A percentile compares a stretch with the other conserved stretches of the same genome.
phyloP scores from a whole-genome alignment of 2,113 vertebrate species.

The Reinhardtius hippoglossoides region DNA sequence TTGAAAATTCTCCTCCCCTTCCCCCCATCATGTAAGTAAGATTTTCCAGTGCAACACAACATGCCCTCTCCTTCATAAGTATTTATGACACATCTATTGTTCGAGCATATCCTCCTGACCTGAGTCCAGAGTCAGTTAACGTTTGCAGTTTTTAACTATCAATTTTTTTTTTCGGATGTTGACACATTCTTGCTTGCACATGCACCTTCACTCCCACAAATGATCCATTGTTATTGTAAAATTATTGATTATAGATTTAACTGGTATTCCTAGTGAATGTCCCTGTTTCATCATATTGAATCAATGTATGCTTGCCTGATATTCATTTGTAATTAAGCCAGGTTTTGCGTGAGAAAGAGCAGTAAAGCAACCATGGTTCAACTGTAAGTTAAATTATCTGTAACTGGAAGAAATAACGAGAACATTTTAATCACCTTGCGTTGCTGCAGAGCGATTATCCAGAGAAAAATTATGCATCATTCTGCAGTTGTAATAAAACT shows the following conservation, averaged over 20 bases:
- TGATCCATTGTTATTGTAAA: neutral
- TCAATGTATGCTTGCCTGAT: neutral
- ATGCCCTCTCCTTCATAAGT: no score
- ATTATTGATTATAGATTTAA: neutral
- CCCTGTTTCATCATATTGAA: neutral
- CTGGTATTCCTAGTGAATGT: neutral
- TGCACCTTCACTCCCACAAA: no score
- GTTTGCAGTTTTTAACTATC: no score
- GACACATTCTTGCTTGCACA: no score
- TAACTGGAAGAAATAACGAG: neutral
- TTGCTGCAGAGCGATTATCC: neutral
- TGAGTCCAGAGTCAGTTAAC: no score
- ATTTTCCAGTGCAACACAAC: no score
- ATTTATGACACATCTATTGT: no score
- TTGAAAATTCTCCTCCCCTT: no score
- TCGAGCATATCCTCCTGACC: no score
- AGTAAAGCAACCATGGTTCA: neutral
- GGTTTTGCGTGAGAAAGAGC: neutral
- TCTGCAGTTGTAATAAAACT: slow-evolving; percentile 5
- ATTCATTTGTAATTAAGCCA: neutral
- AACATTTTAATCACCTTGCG: neutral
- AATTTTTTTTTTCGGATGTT: no score
- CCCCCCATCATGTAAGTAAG: no score
- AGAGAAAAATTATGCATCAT: neutral
- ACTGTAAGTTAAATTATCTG: neutral